Evolutionary conservation across 2,888 invertebrate genomes (phyloP), one percentile per base, ranked within the genome.

Genomic region (Cryptosula pallasiana): DNA sequence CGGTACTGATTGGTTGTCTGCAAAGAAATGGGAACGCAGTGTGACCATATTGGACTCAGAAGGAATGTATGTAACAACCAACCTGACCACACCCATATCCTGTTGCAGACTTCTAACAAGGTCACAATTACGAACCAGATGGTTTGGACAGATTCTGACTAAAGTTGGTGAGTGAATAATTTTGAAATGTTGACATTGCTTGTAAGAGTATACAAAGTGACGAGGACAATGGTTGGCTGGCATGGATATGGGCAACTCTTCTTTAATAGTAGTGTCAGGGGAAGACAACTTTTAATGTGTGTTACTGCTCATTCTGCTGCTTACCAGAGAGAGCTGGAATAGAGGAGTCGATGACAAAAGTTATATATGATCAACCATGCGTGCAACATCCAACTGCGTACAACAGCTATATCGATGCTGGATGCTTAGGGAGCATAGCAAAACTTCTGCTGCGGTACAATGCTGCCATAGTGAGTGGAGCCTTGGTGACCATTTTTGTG

Each of bases 341-440:
- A 45, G 45, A 45, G 20, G 45, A 20, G 5, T 45, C 45, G 20
- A 45, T 45, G 5, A 32, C 25, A 5, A 13, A 9, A 3, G 32
- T 9, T 16, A 5, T 45, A 9, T 70, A 54, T 29, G 70, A 70
- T 45, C 70, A 70, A 45, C 70, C 70, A 29, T 70, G 70, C 45
- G 5, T 70, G 9, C 70, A 70, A 23, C 3, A 35, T 5, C 70
- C 70, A 29, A 70, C 45, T 9, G 45, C 16, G 2, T 23, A 70
- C 70, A 70, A 70, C 70, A 70, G 70, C 25, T 70, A 70, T 23
- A 54, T 54, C 3, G 45, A 16, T 2, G 32, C 2, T 3, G 70
- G 70, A n/a, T 70, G 70, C 25, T 2, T 29, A 16, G 3, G 5
- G 9, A 3, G 9, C 9, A 23, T 70, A 29, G n/a, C 36, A 25